A percentile compares a stretch with the other conserved stretches of the same genome.
Conservation (phyloP, 2,797 vertebrate species). For the Oreonectes daqikongensis region DNA sequence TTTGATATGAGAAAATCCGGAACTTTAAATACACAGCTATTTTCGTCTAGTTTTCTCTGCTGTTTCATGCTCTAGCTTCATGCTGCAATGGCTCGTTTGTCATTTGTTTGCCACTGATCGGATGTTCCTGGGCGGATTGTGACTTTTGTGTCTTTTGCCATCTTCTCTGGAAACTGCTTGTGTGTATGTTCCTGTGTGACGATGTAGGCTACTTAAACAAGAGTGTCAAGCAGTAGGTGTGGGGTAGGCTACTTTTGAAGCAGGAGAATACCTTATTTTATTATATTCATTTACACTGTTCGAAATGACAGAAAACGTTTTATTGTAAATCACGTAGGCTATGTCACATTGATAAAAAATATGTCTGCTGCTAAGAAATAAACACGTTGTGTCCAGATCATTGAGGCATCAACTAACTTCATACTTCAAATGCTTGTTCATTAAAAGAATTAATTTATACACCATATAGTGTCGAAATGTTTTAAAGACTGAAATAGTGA, state of each 20-base stretch:
- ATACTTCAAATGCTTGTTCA: neutral
- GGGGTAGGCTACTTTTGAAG: slow-evolving; percentile 44
- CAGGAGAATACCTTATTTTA: slow-evolving; percentile 56
- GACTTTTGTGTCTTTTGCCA: slow-evolving; percentile 31
- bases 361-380: neutral
- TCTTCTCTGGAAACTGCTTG: slow-evolving; percentile 28
- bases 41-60: slow-evolving; percentile 12
- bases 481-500: neutral
- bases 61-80: slow-evolving; percentile 37
- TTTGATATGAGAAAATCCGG: slow-evolving; percentile 18
- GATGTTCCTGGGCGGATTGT: slow-evolving; percentile 59
- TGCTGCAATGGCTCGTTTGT: slow-evolving; percentile 51
- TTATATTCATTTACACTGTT: slow-evolving; percentile 62
- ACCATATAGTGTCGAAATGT: no score
- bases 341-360: neutral
- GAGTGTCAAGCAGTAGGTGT: slow-evolving; percentile 37
- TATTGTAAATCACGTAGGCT: slow-evolving; percentile 4
- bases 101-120: slow-evolving; percentile 62
- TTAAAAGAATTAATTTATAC: neutral
- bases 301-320: neutral
- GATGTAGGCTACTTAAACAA: slow-evolving; percentile 65
- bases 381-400: neutral
- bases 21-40: slow-evolving; percentile 38
- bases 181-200: slow-evolving; percentile 58
- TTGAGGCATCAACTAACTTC: neutral